Evolutionary conservation across 2,797 vertebrate species (phyloP).

Genomic region (Channallabes apus): DNA sequence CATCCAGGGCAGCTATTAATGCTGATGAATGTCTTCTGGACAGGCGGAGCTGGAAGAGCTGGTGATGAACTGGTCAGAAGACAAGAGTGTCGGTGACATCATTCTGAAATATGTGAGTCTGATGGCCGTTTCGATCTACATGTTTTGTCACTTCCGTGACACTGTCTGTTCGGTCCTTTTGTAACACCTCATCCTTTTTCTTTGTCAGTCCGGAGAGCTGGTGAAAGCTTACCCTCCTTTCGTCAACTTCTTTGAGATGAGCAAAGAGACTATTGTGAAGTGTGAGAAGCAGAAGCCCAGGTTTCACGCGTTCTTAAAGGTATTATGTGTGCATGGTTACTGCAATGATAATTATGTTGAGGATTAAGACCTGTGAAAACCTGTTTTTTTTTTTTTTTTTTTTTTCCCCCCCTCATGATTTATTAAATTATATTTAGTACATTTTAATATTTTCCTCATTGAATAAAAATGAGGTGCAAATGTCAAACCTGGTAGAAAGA

Average conservation of each 20-base stretch:
- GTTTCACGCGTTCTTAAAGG: conserved; percentile 98
- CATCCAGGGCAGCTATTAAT: neutral
- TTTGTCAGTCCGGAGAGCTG: conserved; percentile 87
- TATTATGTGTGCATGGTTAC: conserved; percentile 49
- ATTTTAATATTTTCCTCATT: neutral
- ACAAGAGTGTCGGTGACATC: conserved; percentile 88
- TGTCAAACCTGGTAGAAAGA: neutral
- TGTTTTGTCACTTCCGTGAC: neutral
- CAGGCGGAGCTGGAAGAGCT: conserved; percentile 92
- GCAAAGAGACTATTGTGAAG: conserved; percentile 92
- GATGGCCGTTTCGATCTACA: conserved; percentile 38
- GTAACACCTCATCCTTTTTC: conserved; percentile 1
- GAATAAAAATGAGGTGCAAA: neutral
- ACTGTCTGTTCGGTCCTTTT: conserved; percentile 5
- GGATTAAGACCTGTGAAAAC: neutral
- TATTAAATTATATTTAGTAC: neutral
- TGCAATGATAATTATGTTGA: neutral
- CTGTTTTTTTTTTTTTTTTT: no score
- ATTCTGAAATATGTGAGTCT: conserved; percentile 95
- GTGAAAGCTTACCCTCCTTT: conserved; percentile 95
- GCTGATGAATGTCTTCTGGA: conserved; percentile 53
- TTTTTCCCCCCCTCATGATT: neutral
- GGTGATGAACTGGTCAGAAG: conserved; percentile 92
- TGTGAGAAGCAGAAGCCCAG: conserved; percentile 96
- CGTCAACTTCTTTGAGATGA: conserved; percentile 99